These are phyloP conservation scores for Phoebastria nigripes DNA, from an alignment of 2,797 vertebrate species.

Conservation along the genomic window DNA sequence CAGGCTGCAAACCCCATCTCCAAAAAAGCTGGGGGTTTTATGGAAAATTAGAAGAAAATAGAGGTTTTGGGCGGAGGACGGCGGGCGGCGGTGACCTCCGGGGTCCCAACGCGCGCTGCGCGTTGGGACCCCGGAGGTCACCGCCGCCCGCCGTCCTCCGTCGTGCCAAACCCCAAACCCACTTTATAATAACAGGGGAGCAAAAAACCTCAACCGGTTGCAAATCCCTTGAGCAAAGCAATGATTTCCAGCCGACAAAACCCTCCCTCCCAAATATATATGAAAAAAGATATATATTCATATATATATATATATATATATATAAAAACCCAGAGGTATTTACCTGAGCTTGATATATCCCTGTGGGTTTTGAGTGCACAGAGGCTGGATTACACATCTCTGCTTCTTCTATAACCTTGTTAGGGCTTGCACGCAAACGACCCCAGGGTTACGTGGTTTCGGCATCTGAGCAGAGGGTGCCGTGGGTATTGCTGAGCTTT, in stretches of 20 bases:
- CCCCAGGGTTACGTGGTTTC: neutral
- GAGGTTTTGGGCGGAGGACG: neutral
- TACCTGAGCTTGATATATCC: neutral
- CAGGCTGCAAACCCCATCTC: neutral
- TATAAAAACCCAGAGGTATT: neutral
- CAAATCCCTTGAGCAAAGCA: neutral
- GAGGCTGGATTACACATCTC: neutral
- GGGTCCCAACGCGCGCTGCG: neutral
- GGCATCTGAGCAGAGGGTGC: neutral
- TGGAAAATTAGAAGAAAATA: neutral
- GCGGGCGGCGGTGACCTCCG: rapidly evolving
- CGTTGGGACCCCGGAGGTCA: too few relatives aligned
- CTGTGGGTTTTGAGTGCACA: neutral
- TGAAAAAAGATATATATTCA: neutral
- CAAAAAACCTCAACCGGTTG: neutral
- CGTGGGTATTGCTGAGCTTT: neutral
- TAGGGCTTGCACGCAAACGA: neutral
- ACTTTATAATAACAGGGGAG: neutral
- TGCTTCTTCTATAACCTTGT: neutral
- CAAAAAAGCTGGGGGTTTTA: neutral
- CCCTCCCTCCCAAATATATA: neutral
- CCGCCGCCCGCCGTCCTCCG: rapidly evolving
- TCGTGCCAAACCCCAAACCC: neutral
- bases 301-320: neutral
- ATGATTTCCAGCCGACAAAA: neutral